Conservation (phyloP, 2,797 vertebrate genomes). For the Thaleichthys pacificus region DNA sequence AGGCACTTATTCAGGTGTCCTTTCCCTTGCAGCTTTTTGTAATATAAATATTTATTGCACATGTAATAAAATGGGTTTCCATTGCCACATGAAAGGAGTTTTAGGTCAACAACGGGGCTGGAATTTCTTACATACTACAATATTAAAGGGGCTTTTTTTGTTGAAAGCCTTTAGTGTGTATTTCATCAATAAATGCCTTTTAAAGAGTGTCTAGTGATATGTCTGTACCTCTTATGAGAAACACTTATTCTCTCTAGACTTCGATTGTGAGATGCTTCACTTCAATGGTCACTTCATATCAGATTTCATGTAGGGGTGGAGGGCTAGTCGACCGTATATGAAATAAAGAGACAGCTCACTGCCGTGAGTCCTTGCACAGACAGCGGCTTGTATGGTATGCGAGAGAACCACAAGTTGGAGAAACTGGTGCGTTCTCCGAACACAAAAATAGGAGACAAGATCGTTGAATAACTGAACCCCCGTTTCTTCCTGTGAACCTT, state of each 20-base stretch:
- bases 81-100: conserved; percentile 67
- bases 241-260: too few species aligned
- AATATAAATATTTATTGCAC: conserved; percentile 81
- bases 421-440: too few species aligned
- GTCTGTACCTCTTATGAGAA: too few species aligned
- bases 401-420: too few species aligned
- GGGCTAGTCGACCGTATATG: conserved; percentile 26
- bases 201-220: conserved; percentile 14
- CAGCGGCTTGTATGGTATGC: too few species aligned
- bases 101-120: conserved; percentile 60
- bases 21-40: conserved; percentile 61
- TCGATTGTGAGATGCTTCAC: not conserved
- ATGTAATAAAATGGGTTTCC: conserved; percentile 72
- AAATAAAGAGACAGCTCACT: conserved; percentile 5
- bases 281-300: conserved; percentile 26
- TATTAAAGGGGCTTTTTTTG: conserved; percentile 74
- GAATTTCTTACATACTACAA: conserved; percentile 72
- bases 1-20: conserved; percentile 65
- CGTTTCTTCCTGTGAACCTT: not conserved
- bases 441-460: not conserved
- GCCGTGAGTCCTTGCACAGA: too few species aligned
- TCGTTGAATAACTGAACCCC: not conserved
- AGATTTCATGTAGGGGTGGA: conserved; percentile 17
- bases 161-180: conserved; percentile 80
- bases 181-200: conserved; percentile 87